phyloP scores from a whole-genome alignment of 2,113 vertebrate species.

The Aythya baeri region DNA sequence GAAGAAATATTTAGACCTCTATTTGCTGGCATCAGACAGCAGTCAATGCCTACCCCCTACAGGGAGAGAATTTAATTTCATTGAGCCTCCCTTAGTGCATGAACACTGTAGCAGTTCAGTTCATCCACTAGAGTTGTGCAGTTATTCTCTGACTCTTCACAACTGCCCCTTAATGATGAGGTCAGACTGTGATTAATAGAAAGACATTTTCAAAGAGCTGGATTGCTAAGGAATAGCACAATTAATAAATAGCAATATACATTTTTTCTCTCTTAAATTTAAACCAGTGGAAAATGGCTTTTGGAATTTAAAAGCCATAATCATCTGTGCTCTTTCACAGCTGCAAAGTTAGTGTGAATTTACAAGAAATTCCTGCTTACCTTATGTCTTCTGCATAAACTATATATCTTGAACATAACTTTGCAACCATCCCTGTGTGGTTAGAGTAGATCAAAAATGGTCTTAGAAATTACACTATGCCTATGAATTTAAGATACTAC shows the following conservation, averaged over 20 bases:
- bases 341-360: neutral
- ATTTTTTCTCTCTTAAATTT: conserved; percentile 1
- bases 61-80: conserved; percentile 81
- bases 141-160: conserved; percentile 50
- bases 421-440: neutral
- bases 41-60: conserved; percentile 78
- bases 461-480: too few species aligned
- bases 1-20: conserved; percentile 54
- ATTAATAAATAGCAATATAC: neutral
- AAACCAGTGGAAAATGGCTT: conserved; percentile 36
- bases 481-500: neutral
- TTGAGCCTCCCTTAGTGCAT: neutral
- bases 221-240: conserved; percentile 42
- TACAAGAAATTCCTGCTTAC: neutral
- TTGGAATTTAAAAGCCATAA: conserved; percentile 30
- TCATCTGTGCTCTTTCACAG: neutral
- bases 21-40: conserved; percentile 67
- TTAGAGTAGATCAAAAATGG: neutral
- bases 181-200: conserved; percentile 71
- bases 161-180: conserved; percentile 53
- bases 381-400: neutral
- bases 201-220: conserved; percentile 51
- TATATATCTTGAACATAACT: neutral
- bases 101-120: conserved; percentile 31
- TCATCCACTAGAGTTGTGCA: neutral